phyloP scores from a whole-genome alignment of 2,888 invertebrate species.

The Thymelicus acteon region DNA sequence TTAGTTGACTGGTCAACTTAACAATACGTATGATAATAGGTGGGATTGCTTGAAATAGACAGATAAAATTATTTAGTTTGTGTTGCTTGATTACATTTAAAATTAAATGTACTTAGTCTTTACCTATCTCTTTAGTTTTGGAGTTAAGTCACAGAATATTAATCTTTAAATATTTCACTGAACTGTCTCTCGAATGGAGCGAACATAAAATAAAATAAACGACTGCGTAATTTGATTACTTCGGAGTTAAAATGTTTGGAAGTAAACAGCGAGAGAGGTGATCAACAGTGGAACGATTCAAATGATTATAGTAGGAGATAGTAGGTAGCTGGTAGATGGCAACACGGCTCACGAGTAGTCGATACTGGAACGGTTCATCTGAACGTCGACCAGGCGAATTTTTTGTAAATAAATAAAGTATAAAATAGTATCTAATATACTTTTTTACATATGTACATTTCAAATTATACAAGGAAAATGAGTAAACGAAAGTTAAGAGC shows the following conservation, averaged over 20 bases:
- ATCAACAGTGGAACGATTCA: constrained; percentile 1
- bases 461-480: constrained; percentile 69
- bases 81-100: neutral
- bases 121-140: constrained; percentile 4
- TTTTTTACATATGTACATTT: constrained; percentile 83
- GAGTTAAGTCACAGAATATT: neutral
- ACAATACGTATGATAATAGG: constrained; percentile 57
- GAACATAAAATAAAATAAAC: neutral
- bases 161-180: neutral
- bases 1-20: constrained; percentile 75
- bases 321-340: constrained; percentile 53
- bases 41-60: constrained; percentile 67
- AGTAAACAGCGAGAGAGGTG: constrained; percentile 12
- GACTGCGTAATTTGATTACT: neutral
- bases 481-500: constrained; percentile 71
- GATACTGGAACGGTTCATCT: constrained; percentile 61
- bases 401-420: constrained; percentile 78
- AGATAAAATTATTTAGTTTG: constrained; percentile 15
- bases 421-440: constrained; percentile 74
- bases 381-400: constrained; percentile 72
- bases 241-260: neutral
- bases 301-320: constrained; percentile 23
- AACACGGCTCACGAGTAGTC: constrained; percentile 47
- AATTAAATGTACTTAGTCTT: neutral
- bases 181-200: neutral